Evolutionary conservation across 2,113 vertebrate genomes (phyloP).

Genomic region (Chaetops frenatus): DNA sequence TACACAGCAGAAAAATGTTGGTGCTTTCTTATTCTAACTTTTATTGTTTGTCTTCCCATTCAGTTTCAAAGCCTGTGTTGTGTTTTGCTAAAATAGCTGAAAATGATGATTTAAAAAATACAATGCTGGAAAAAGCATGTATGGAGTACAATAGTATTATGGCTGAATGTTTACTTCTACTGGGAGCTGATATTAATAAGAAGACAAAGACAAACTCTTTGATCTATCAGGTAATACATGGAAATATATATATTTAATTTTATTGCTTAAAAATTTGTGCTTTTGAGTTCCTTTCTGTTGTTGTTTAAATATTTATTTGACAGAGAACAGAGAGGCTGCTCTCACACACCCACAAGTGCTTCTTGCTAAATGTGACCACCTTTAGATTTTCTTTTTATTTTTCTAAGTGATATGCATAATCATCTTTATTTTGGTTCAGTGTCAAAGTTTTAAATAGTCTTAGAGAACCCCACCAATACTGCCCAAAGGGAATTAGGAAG

Average conservation of each 20-base stretch:
- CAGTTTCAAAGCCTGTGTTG: constrained; percentile 84
- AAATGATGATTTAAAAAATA: constrained; percentile 77
- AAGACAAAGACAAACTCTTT: constrained; percentile 82
- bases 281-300: neutral
- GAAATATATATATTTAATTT: neutral
- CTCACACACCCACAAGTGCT: neutral
- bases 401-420: neutral
- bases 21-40: neutral
- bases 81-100: constrained; percentile 83
- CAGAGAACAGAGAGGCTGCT: neutral
- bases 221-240: constrained; percentile 82
- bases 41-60: neutral
- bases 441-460: neutral
- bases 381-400: neutral
- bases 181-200: constrained; percentile 87
- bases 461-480: neutral
- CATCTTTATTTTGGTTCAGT: neutral
- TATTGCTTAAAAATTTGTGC: neutral
- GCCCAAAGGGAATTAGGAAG: neutral
- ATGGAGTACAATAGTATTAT: constrained; percentile 76
- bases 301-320: neutral
- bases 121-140: constrained; percentile 88
- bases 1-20: neutral
- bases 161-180: constrained; percentile 86
- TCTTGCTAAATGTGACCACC: neutral